Evolutionary conservation across 2,888 invertebrate species (phyloP), one percentile per base, ranked within the genome.

Genomic region (Empis livida): DNA sequence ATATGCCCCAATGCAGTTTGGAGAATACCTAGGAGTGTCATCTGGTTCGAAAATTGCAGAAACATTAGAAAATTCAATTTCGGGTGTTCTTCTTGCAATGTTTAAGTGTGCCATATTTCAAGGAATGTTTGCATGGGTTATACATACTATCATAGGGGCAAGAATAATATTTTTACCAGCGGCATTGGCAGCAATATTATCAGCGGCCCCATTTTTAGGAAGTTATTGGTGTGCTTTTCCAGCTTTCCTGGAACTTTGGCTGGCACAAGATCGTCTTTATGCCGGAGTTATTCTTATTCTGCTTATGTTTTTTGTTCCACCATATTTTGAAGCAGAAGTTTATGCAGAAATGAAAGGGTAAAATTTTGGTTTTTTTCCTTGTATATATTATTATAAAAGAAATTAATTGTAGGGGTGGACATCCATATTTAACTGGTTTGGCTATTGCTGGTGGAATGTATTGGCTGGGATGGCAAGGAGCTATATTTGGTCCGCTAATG

Each of bases 381-480:
- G 13, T 32, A n/a, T n/a, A n/a, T n/a, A n/a, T n/a, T n/a, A n/a
- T n/a, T n/a, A n/a, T n/a, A n/a, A n/a, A n/a, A n/a, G n/a, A n/a
- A n/a, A n/a, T 37, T 20, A 3, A 30, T 16, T 64, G 46, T 61
- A 91, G 92, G 48, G 87, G 88, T 17, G 92, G 94, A 3, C 96
- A 96, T 72, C 96, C 96, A 0, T 97, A 96, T 71, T 78, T 97
- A 52, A 96, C 96, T 10, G 97, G 95, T 32, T 73, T 99, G 46
- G 91, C 97, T 3, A 93, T 99, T 61, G 96, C 95, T 15, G 97
- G 97, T 11, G 99, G 99, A 42, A 90, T 99, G 62, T 94, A 95
- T 71, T 97, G 93, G 77, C 74, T 96, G 55, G 97, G 97, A 0
- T 83, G 93, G 48, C 92, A 96, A 70, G 99, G 99, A 0, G 96